A percentile compares a stretch with the other conserved stretches of the same genome.
These are phyloP conservation scores for Ceratothoa steindachneri DNA, from an alignment of 2,888 invertebrate genomes.

Conservation along the genomic window DNA sequence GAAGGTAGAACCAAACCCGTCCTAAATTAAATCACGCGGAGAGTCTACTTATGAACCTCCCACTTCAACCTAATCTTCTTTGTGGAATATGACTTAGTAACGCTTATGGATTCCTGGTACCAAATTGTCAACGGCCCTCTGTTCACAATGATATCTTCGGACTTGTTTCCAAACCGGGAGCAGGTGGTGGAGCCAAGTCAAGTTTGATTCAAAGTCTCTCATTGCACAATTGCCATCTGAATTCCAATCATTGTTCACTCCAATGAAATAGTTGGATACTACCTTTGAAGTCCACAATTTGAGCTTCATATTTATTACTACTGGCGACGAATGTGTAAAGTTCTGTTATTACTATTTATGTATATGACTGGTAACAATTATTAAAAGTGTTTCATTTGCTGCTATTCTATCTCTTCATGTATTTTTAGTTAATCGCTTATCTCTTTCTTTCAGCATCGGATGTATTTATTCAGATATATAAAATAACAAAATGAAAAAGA, in stretches of 20 bases:
- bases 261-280: background rate
- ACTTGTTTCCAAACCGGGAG: background rate
- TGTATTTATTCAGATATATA: no score
- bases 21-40: background rate
- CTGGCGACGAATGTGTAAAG: no score
- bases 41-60: background rate
- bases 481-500: no score
- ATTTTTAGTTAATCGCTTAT: no score
- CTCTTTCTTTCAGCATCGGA: no score
- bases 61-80: background rate
- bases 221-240: background rate
- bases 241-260: background rate
- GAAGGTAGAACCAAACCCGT: background rate
- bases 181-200: background rate
- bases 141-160: slow-evolving; percentile 67
- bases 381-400: no score
- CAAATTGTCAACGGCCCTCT: slow-evolving; percentile 78
- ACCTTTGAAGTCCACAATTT: no score
- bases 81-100: slow-evolving; percentile 63
- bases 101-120: slow-evolving; percentile 83
- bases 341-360: no score
- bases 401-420: no score
- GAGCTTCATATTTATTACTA: no score
- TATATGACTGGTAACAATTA: no score
- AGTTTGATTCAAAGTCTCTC: background rate